phyloP scores from a whole-genome alignment of 2,797 vertebrate species.

The Amblyraja radiata region DNA sequence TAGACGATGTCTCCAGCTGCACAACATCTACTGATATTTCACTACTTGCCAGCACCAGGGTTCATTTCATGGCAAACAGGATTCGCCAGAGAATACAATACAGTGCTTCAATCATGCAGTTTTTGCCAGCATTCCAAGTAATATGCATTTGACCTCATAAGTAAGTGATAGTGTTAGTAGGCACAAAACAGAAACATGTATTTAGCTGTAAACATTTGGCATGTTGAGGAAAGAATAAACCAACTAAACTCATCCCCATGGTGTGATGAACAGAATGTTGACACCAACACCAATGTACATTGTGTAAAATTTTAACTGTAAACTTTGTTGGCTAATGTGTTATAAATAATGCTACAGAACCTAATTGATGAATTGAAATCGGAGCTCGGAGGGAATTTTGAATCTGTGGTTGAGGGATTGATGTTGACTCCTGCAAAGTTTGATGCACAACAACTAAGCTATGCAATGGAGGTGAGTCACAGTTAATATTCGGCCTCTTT shows the following conservation, averaged over 20 bases:
- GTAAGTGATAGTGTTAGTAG: no score
- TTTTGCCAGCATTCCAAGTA: no score
- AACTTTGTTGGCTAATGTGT: background rate
- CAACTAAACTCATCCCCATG: background rate
- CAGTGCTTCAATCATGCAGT: no score
- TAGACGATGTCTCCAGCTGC: no score
- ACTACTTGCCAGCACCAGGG: no score
- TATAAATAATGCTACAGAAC: background rate
- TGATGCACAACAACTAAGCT: background rate
- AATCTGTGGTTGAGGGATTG: constrained; percentile 1
- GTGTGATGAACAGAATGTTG: background rate
- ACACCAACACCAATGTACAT: background rate
- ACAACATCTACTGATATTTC: no score
- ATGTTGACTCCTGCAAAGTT: constrained; percentile 19
- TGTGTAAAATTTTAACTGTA: background rate
- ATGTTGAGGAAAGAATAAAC: background rate
- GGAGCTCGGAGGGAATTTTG: constrained; percentile 5
- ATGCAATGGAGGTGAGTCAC: constrained; percentile 21
- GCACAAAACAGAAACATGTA: no score
- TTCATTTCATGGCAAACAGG: no score
- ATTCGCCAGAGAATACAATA: no score
- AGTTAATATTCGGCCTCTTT: background rate
- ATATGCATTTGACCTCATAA: no score
- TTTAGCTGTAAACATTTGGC: background rate
- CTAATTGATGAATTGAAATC: constrained; percentile 26